Evolutionary conservation across 1,140 invertebrate genomes (phyloP).

Genomic region (Druon quercuslanigerum): DNA sequence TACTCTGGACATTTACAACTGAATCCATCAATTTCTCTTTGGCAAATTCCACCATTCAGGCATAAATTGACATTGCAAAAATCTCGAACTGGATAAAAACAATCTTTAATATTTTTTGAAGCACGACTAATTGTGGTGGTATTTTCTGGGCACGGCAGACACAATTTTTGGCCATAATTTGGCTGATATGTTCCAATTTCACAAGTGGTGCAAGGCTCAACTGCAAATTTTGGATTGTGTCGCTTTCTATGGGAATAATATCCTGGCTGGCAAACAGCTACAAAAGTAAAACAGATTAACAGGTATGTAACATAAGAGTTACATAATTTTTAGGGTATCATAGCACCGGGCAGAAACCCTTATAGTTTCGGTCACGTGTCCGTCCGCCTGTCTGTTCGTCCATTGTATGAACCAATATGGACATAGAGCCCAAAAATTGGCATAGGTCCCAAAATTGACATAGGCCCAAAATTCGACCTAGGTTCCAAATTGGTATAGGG

Average conservation of each 20-base stretch:
- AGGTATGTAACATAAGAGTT: not conserved
- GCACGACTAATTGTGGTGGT: slow-evolving; percentile 77
- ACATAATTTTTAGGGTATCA: no score
- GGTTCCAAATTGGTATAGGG: no score
- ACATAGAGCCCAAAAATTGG: no score
- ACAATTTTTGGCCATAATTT: slow-evolving; percentile 77
- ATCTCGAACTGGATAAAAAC: slow-evolving; percentile 68
- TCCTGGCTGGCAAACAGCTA: slow-evolving; percentile 62
- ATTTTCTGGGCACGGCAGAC: slow-evolving; percentile 76
- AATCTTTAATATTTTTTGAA: slow-evolving; percentile 71
- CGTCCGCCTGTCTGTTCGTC: no score
- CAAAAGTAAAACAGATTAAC: not conserved
- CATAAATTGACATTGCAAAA: slow-evolving; percentile 69
- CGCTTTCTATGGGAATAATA: slow-evolving; percentile 59
- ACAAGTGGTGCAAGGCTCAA: slow-evolving; percentile 78
- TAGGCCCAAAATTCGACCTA: no score
- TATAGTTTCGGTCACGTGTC: no score
- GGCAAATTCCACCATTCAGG: slow-evolving; percentile 68
- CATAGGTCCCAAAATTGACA: no score
- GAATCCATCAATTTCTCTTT: slow-evolving; percentile 60
- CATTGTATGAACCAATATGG: no score
- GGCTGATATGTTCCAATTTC: slow-evolving; percentile 79
- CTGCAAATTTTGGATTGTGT: slow-evolving; percentile 41
- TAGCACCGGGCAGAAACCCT: no score
- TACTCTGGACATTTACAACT: slow-evolving; percentile 69